Percentiles rank a stretch among this genome's conserved stretches.
phyloP scores from a whole-genome alignment of 2,888 invertebrate genomes.

The Elysia crispata region DNA sequence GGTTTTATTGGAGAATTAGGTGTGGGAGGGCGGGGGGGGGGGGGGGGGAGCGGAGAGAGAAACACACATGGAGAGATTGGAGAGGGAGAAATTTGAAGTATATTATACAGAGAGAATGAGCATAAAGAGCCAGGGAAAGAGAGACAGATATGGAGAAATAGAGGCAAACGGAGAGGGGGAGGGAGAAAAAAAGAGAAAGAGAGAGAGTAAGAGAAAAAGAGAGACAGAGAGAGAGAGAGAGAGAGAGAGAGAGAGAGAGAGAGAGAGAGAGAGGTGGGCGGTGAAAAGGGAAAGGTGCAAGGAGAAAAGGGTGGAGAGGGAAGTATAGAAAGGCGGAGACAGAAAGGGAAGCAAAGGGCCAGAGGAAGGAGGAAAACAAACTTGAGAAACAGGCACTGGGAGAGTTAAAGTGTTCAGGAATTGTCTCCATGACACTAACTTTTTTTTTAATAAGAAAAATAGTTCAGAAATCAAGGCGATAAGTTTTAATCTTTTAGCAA shows the following conservation, averaged over 20 bases:
- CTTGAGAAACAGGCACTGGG: too few relatives aligned
- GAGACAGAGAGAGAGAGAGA: conserved; percentile 14
- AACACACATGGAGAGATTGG: not conserved
- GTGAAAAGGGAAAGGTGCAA: not conserved
- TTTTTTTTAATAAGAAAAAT: too few relatives aligned
- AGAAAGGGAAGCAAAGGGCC: too few relatives aligned
- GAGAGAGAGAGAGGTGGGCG: not conserved
- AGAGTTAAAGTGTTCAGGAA: too few relatives aligned
- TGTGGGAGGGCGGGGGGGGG: not conserved
- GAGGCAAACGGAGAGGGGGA: not conserved
- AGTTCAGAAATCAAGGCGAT: too few relatives aligned
- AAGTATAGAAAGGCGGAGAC: not conserved
- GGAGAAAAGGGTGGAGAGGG: not conserved
- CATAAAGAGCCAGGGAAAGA: not conserved
- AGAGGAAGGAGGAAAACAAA: too few relatives aligned
- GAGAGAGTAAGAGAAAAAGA: conserved; percentile 1
- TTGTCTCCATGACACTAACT: too few relatives aligned
- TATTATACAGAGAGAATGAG: too few relatives aligned
- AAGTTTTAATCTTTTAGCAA: too few relatives aligned
- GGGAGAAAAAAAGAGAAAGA: conserved; percentile 10
- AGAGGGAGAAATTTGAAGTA: too few relatives aligned
- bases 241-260: conserved; percentile 16
- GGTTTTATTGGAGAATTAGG: not conserved
- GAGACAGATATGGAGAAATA: conserved; percentile 5
- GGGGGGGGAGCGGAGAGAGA: not conserved